Percentiles rank a stretch among this genome's conserved stretches.
These are phyloP conservation scores for Metalampra italica DNA, from an alignment of 2,888 invertebrate genomes.

Conservation along the genomic window DNA sequence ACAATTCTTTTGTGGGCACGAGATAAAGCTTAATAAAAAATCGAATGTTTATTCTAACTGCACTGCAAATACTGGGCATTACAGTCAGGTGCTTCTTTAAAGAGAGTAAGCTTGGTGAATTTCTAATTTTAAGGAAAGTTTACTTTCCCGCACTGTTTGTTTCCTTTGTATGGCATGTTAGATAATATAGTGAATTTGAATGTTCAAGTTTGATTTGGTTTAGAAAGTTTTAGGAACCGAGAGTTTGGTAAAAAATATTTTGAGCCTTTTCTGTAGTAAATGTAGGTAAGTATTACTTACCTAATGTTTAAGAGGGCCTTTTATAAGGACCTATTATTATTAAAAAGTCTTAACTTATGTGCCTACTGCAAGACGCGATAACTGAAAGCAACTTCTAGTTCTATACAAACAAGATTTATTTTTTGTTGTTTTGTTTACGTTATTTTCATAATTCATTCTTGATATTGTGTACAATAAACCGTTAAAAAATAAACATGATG, in stretches of 20 bases:
- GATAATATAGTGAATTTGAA: not conserved
- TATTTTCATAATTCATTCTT: no score
- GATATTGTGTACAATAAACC: not conserved
- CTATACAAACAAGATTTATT: no score
- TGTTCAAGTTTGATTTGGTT: not conserved
- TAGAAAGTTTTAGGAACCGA: not conserved
- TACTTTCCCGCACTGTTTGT: not conserved
- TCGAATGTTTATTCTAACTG: constrained; percentile 43
- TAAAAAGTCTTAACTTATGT: no score
- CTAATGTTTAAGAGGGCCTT: no score
- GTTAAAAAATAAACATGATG: not conserved
- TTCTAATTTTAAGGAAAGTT: constrained; percentile 14
- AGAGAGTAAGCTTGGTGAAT: constrained; percentile 8
- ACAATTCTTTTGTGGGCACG: constrained; percentile 62
- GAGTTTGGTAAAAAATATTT: no score
- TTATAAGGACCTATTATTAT: no score
- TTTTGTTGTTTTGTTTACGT: no score
- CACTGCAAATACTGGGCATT: constrained; percentile 25
- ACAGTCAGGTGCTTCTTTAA: constrained; percentile 13
- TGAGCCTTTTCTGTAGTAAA: no score
- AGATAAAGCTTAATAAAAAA: constrained; percentile 55
- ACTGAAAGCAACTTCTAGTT: no score
- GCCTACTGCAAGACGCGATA: no score
- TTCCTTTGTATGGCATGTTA: not conserved
- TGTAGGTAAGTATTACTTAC: no score